A percentile compares a stretch with the other conserved stretches of the same genome.
Evolutionary conservation across 2,888 invertebrate species (phyloP).

Genomic region (Agrochola lychnidis): DNA sequence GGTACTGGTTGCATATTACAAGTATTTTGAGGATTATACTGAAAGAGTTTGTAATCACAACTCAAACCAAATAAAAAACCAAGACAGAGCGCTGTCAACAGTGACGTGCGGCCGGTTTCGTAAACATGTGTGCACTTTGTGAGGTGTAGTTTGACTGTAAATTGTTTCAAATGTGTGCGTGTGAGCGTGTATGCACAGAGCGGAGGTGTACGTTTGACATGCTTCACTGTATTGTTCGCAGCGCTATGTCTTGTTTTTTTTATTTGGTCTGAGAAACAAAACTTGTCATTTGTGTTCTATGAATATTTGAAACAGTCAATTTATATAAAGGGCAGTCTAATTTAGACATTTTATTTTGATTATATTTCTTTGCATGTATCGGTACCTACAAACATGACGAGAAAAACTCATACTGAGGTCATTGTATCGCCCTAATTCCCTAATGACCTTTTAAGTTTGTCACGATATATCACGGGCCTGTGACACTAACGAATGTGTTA

Average conservation of each 20-base stretch:
- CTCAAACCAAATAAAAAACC: too few species aligned
- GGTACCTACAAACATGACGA: neutral
- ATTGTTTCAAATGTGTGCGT: too few species aligned
- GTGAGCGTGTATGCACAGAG: too few species aligned
- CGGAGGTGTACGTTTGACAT: too few species aligned
- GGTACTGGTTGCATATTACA: neutral
- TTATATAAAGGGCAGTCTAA: neutral
- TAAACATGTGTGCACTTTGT: too few species aligned
- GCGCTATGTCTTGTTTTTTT: too few species aligned
- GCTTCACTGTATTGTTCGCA: too few species aligned
- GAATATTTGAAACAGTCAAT: neutral
- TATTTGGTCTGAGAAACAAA: too few species aligned
- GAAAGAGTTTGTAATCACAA: neutral
- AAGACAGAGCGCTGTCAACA: too few species aligned
- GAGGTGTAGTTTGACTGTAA: too few species aligned
- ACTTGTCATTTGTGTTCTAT: neutral
- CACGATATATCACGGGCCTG: neutral
- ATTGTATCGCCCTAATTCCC: neutral
- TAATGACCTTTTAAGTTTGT: neutral
- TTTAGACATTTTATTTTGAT: neutral
- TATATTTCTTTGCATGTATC: neutral
- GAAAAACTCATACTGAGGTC: neutral
- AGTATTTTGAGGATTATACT: neutral
- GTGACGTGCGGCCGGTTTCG: too few species aligned
- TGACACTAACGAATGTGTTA: constrained; percentile 36